phyloP scores from a whole-genome alignment of 2,797 vertebrate species.

The Danio choprae region DNA sequence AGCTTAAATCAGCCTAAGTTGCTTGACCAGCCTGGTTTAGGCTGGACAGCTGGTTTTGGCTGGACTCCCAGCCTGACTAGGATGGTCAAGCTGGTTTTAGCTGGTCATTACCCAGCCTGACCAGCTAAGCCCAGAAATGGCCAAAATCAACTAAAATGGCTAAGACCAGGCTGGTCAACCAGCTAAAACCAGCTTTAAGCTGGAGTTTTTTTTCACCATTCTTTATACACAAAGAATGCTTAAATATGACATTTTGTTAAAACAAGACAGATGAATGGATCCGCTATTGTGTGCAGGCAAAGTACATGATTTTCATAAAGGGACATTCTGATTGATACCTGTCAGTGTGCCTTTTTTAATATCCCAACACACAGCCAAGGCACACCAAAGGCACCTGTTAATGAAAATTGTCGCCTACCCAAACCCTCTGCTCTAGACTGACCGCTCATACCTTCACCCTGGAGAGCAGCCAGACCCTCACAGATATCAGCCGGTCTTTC shows the following conservation, averaged over 20 bases:
- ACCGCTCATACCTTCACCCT: not conserved
- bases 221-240: too few relatives aligned
- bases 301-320: not conserved
- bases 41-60: too few relatives aligned
- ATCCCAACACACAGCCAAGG: slow-evolving; percentile 20
- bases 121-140: too few relatives aligned
- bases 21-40: too few relatives aligned
- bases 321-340: slow-evolving; percentile 1
- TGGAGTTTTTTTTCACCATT: too few relatives aligned
- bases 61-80: too few relatives aligned
- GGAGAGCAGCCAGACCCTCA: not conserved
- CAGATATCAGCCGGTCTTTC: not conserved
- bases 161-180: too few relatives aligned
- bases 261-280: not conserved
- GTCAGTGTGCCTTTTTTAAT: slow-evolving; percentile 13
- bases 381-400: slow-evolving; percentile 44
- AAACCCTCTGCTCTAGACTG: not conserved
- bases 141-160: too few relatives aligned
- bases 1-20: too few relatives aligned
- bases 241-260: not conserved
- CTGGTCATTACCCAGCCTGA: too few relatives aligned
- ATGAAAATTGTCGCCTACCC: not conserved
- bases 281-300: not conserved
- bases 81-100: too few relatives aligned
- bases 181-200: not conserved